Evolutionary conservation across 2,888 invertebrate genomes (phyloP).

Genomic region (Belgica antarctica): DNA sequence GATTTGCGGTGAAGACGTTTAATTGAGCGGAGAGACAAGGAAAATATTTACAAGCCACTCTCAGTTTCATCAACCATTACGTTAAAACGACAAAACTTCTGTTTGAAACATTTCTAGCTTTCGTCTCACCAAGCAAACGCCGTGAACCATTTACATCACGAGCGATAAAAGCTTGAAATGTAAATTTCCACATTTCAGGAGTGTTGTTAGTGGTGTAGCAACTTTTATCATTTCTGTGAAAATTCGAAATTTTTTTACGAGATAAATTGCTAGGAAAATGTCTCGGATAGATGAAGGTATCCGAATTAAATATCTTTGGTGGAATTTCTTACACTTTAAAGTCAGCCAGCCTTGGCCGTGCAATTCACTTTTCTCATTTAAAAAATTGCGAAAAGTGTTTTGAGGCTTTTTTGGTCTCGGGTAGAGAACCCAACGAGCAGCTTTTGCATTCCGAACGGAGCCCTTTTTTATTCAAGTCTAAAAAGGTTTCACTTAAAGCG

Average conservation of each 20-base stretch:
- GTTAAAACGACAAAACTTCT: not conserved
- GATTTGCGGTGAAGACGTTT: not conserved
- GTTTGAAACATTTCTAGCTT: not conserved
- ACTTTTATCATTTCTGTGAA: not conserved
- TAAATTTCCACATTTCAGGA: not conserved
- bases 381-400: conserved; percentile 19
- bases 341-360: not conserved
- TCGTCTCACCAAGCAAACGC: not conserved
- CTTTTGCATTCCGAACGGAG: not conserved
- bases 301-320: conserved; percentile 1
- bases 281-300: too few species aligned
- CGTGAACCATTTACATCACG: not conserved
- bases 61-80: not conserved
- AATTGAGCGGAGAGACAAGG: not conserved
- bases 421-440: not conserved
- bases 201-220: not conserved
- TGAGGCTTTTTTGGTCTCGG: not conserved
- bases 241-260: not conserved
- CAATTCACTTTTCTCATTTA: conserved; percentile 10
- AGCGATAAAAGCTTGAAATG: not conserved
- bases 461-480: not conserved
- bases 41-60: not conserved
- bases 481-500: not conserved
- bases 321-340: not conserved
- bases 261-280: conserved; percentile 2